A percentile compares a stretch with the other conserved stretches of the same genome.
Evolutionary conservation across 2,797 vertebrate genomes (phyloP).

Genomic region (Tragopan temminckii): DNA sequence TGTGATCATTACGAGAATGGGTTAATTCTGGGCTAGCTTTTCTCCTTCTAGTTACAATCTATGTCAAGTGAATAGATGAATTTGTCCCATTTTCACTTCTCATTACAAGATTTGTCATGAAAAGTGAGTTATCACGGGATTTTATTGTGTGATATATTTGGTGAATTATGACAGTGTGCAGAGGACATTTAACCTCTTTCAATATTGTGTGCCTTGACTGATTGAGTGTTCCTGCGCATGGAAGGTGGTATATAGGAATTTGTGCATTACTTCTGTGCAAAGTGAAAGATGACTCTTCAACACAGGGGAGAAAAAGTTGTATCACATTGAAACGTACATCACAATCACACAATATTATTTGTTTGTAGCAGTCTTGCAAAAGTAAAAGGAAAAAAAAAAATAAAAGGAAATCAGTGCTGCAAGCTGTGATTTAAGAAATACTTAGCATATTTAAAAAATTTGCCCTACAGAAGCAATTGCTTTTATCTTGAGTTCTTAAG

Average conservation of each 20-base stretch:
- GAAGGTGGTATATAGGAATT: background rate
- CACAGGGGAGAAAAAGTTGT: background rate
- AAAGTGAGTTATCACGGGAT: conserved; percentile 80
- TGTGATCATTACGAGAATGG: conserved; percentile 21
- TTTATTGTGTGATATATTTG: conserved; percentile 76
- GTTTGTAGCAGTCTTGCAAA: background rate
- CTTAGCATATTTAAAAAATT: background rate
- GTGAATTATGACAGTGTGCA: conserved; percentile 77
- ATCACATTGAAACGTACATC: background rate
- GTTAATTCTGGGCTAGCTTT: conserved; percentile 57
- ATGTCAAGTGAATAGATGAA: conserved; percentile 78
- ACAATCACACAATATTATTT: background rate
- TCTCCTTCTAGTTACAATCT: conserved; percentile 60
- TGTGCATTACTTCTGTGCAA: conserved; percentile 37
- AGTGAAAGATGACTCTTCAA: conserved; percentile 4
- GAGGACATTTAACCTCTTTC: conserved; percentile 78
- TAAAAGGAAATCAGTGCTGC: too few species aligned
- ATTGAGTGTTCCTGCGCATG: conserved; percentile 25
- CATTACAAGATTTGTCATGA: conserved; percentile 84
- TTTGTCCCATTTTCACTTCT: conserved; percentile 82
- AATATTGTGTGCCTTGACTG: conserved; percentile 67
- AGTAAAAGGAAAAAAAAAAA: background rate
- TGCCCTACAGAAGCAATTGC: background rate
- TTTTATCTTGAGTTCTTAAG: background rate
- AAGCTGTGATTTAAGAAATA: background rate